phyloP scores from a whole-genome alignment of 1,140 invertebrate species.

The Vanessa tameamea region DNA sequence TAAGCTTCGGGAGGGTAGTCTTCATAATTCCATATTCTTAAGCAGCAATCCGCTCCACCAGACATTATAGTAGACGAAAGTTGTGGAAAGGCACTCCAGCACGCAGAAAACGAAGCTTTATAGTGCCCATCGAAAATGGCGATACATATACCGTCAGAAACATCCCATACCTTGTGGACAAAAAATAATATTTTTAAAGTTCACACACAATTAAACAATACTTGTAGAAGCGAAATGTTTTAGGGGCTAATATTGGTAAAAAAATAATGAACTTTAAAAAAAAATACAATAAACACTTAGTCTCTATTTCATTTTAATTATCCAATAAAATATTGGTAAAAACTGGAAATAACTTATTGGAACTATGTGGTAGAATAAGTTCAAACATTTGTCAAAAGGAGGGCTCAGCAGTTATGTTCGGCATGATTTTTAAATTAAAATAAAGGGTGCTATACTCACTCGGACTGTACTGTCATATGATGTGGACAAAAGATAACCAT shows the following conservation, averaged over 20 bases:
- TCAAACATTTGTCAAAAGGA: too few species aligned
- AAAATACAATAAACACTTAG: too few species aligned
- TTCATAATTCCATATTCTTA: constrained; percentile 50
- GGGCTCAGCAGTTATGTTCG: too few species aligned
- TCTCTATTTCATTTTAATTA: too few species aligned
- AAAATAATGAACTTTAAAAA: too few species aligned
- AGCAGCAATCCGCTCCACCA: constrained; percentile 55
- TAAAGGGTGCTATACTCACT: constrained; percentile 75
- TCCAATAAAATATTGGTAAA: too few species aligned
- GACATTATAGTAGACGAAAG: constrained; percentile 39
- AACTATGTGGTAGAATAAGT: too few species aligned
- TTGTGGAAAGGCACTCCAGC: constrained; percentile 51
- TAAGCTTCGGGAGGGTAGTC: constrained; percentile 42
- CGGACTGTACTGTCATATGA: constrained; percentile 86
- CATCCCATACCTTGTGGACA: constrained; percentile 86
- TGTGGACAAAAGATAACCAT: constrained; percentile 84
- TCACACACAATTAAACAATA: too few species aligned
- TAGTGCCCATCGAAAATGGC: constrained; percentile 50
- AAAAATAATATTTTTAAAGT: constrained; percentile 24
- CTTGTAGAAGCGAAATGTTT: too few species aligned
- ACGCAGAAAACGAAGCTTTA: constrained; percentile 33
- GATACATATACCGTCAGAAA: constrained; percentile 53
- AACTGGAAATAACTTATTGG: too few species aligned
- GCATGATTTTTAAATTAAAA: too few species aligned
- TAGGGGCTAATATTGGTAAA: too few species aligned